Percentiles rank a stretch among this genome's conserved stretches.
phyloP scores from a whole-genome alignment of 2,888 invertebrate genomes.

The Tholera decimalis region DNA sequence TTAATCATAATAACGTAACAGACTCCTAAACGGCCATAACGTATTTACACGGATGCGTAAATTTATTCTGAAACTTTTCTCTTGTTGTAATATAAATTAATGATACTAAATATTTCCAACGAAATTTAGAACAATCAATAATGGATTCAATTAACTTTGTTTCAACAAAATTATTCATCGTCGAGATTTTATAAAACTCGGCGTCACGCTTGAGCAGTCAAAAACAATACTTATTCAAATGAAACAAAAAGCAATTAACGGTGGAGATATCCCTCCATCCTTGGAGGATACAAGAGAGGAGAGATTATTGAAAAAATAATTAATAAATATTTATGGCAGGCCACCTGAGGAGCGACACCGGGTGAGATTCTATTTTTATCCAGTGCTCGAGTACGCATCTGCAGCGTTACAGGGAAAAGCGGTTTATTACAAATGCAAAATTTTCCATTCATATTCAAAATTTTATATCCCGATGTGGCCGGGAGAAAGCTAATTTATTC shows the following conservation, averaged over 20 bases:
- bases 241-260: slow-evolving; percentile 92
- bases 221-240: slow-evolving; percentile 92
- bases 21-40: neutral
- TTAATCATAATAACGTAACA: slow-evolving; percentile 1
- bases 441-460: slow-evolving; percentile 97
- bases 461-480: slow-evolving; percentile 95
- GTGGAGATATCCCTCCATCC: slow-evolving; percentile 89
- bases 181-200: slow-evolving; percentile 85
- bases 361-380: slow-evolving; percentile 86
- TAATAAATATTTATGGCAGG: slow-evolving; percentile 91
- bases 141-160: slow-evolving; percentile 82
- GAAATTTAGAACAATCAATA: slow-evolving; percentile 74
- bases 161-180: slow-evolving; percentile 87
- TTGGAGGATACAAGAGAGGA: slow-evolving; percentile 85
- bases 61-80: slow-evolving; percentile 41
- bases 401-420: slow-evolving; percentile 90
- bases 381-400: slow-evolving; percentile 87
- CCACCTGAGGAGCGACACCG: slow-evolving; percentile 89
- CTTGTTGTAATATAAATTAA: slow-evolving; percentile 49
- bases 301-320: slow-evolving; percentile 92
- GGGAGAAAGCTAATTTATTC: slow-evolving; percentile 95
- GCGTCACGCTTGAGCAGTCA: slow-evolving; percentile 88
- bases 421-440: slow-evolving; percentile 96
- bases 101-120: slow-evolving; percentile 57
- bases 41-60: slow-evolving; percentile 13